Evolutionary conservation across 2,797 vertebrate genomes (phyloP).

Genomic region (Lateolabrax maculatus): DNA sequence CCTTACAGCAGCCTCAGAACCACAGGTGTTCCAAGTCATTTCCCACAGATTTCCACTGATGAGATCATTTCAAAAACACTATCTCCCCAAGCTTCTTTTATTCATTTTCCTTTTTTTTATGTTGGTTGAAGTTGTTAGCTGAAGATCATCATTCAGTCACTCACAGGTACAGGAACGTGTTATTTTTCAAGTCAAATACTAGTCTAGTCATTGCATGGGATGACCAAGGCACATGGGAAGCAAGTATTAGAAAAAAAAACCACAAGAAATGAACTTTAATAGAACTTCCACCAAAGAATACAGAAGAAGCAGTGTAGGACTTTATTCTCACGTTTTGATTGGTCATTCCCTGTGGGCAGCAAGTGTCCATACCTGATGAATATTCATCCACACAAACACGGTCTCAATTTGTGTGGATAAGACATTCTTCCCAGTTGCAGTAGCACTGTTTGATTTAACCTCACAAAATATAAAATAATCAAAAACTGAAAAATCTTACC

Average conservation of each 20-base stretch:
- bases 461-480: too few relatives aligned
- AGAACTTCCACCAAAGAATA: too few relatives aligned
- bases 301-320: background rate
- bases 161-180: background rate
- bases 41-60: conserved; percentile 9
- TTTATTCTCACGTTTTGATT: too few relatives aligned
- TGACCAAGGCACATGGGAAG: background rate
- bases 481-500: too few relatives aligned
- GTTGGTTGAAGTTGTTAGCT: conserved; percentile 10
- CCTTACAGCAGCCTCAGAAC: conserved; percentile 29
- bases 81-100: background rate
- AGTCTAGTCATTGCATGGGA: too few relatives aligned
- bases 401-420: background rate
- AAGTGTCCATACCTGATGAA: background rate
- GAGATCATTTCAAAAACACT: conserved; percentile 25
- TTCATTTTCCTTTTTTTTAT: conserved; percentile 3
- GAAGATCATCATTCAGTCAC: conserved; percentile 9
- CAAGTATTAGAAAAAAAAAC: background rate
- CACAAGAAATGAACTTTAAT: background rate
- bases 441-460: background rate
- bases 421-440: background rate
- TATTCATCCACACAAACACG: background rate
- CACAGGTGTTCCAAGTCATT: conserved; percentile 19
- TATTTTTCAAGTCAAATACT: conserved; percentile 2
- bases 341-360: background rate